phyloP scores from a whole-genome alignment of 2,113 vertebrate species.

The Paracanthobrama guichenoti region DNA sequence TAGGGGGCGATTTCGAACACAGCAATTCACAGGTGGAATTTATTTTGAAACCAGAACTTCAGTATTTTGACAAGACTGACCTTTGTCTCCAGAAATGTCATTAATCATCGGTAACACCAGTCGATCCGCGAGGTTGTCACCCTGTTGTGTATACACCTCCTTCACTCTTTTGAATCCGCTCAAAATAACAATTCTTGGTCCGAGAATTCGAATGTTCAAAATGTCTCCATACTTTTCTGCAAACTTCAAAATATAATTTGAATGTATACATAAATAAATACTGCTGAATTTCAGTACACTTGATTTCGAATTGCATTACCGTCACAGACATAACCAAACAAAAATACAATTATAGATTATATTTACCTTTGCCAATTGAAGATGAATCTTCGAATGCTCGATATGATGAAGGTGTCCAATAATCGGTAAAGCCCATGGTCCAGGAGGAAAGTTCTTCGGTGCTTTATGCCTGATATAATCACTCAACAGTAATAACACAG shows the following conservation, averaged over 20 bases:
- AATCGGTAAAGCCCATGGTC: conserved; percentile 69
- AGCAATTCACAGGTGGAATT: too few species aligned
- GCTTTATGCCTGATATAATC: conserved; percentile 65
- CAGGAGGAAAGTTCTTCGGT: conserved; percentile 73
- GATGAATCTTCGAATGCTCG: conserved; percentile 1
- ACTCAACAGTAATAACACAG: conserved; percentile 68
- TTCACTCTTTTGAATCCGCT: conserved; percentile 71
- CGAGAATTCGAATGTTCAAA: conserved; percentile 53
- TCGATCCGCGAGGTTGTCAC: conserved; percentile 68
- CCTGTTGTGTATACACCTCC: conserved; percentile 74
- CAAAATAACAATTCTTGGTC: conserved; percentile 50
- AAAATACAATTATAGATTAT: neutral
- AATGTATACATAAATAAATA: neutral
- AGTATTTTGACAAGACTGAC: conserved; percentile 52
- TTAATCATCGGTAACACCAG: conserved; percentile 43
- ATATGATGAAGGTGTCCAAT: conserved; percentile 62
- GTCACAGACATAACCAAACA: neutral
- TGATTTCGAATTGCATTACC: neutral
- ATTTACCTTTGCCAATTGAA: conserved; percentile 64
- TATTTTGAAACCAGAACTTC: too few species aligned
- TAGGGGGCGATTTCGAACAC: too few species aligned
- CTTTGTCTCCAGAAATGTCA: conserved; percentile 48
- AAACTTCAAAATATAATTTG: conserved; percentile 57
- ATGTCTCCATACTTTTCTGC: conserved; percentile 73
- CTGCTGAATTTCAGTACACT: neutral